A percentile compares a stretch with the other conserved stretches of the same genome.
Evolutionary conservation across 2,113 vertebrate species (phyloP).

Genomic region (Miniopterus natalensis): DNA sequence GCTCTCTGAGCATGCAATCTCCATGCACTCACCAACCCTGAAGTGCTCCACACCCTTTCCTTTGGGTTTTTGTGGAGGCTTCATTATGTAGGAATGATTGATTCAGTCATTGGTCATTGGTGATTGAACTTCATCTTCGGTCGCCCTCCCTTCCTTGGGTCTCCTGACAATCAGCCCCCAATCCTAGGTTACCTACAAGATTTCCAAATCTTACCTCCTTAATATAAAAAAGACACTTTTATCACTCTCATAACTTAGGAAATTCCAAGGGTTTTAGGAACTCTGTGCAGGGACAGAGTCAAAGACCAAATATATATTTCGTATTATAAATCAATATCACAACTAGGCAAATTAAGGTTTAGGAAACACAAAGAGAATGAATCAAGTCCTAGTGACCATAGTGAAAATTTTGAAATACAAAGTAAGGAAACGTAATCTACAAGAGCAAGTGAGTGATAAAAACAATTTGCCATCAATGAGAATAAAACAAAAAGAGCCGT

Average conservation of each 20-base stretch:
- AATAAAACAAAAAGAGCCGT: slow-evolving; percentile 7
- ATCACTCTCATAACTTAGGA: background rate
- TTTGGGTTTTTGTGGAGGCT: background rate
- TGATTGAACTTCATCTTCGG: background rate
- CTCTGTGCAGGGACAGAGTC: background rate
- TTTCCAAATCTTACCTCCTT: background rate
- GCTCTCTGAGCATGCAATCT: background rate
- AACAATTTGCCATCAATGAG: background rate
- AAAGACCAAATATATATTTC: slow-evolving; percentile 10
- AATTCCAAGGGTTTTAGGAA: background rate
- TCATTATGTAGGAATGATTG: background rate
- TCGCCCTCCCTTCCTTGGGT: background rate
- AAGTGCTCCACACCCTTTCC: background rate
- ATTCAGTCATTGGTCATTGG: background rate
- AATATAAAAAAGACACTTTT: background rate
- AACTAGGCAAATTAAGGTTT: background rate
- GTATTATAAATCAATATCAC: slow-evolving; percentile 24
- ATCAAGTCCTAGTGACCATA: background rate
- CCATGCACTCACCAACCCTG: background rate
- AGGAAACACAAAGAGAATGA: background rate
- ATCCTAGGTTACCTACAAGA: background rate
- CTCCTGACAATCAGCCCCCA: background rate
- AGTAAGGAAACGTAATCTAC: background rate
- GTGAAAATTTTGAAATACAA: slow-evolving; percentile 10
- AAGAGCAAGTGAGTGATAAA: background rate